Evolutionary conservation across 2,888 invertebrate species (phyloP).

Genomic region (Philhelius pedissequus): DNA sequence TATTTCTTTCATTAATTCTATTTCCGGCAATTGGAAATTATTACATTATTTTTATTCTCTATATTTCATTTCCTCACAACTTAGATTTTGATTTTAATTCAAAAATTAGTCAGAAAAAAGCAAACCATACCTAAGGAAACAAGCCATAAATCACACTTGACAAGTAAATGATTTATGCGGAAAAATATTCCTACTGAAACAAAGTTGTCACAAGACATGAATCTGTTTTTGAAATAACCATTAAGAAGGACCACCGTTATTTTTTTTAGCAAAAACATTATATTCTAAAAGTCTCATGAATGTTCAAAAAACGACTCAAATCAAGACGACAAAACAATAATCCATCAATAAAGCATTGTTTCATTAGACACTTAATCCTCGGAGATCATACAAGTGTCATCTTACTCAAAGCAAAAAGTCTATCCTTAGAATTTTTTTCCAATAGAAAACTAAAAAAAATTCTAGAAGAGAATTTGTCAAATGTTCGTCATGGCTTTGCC

Average conservation of each 20-base stretch:
- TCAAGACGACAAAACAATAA: background rate
- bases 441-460: background rate
- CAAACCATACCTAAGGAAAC: too few species aligned
- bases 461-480: background rate
- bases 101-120: background rate
- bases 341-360: constrained; percentile 5
- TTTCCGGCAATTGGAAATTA: too few species aligned
- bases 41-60: background rate
- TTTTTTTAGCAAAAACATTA: background rate
- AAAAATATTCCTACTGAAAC: background rate
- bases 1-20: background rate
- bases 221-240: background rate
- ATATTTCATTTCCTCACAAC: background rate
- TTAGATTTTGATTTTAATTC: background rate
- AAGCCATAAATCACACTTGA: background rate
- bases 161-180: background rate
- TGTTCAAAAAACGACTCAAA: background rate
- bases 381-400: constrained; percentile 5
- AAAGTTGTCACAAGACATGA: background rate
- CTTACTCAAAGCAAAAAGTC: background rate
- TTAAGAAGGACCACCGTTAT: background rate
- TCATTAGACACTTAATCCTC: background rate
- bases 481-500: background rate
- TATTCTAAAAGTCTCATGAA: background rate
- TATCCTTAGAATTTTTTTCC: background rate